Evolutionary conservation across 2,113 vertebrate genomes (phyloP).

Genomic region (Notarius quadriscutis): DNA sequence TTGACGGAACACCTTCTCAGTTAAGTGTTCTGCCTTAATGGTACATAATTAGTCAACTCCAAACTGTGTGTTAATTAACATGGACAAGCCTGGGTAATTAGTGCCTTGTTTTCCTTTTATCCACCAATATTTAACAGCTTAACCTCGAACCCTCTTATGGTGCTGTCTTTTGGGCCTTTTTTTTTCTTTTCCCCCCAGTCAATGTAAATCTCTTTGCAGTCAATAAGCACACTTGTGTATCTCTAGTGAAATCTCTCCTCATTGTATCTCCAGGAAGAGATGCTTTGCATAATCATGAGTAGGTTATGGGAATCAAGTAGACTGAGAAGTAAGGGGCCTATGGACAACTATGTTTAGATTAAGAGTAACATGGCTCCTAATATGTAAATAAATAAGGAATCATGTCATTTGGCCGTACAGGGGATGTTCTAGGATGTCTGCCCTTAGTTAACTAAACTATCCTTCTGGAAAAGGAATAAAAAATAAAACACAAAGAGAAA

Average conservation of each 20-base stretch:
- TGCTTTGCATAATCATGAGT: slow-evolving; percentile 5
- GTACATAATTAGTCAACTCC: slow-evolving; percentile 53
- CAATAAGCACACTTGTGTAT: slow-evolving; percentile 11
- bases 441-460: slow-evolving; percentile 8
- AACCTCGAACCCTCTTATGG: slow-evolving; percentile 31
- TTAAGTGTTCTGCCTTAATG: slow-evolving; percentile 47
- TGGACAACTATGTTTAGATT: slow-evolving; percentile 41
- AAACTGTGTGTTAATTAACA: slow-evolving; percentile 54
- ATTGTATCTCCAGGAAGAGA: neutral
- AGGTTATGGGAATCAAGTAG: slow-evolving; percentile 20
- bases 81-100: slow-evolving; percentile 45
- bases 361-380: slow-evolving; percentile 43
- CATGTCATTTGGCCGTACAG: slow-evolving; percentile 44
- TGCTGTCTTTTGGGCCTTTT: slow-evolving; percentile 37
- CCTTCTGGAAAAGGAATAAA: neutral
- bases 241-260: slow-evolving; percentile 11
- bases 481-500: slow-evolving; percentile 4
- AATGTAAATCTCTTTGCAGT: slow-evolving; percentile 28
- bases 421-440: slow-evolving; percentile 55
- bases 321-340: slow-evolving; percentile 27
- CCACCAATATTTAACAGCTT: slow-evolving; percentile 38
- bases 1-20: slow-evolving; percentile 36
- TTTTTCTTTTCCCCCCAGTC: neutral
- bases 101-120: slow-evolving; percentile 38
- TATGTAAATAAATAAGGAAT: slow-evolving; percentile 49